Conservation (phyloP, 2,113 vertebrate species). For the Nothobranchius kuhntae region DNA sequence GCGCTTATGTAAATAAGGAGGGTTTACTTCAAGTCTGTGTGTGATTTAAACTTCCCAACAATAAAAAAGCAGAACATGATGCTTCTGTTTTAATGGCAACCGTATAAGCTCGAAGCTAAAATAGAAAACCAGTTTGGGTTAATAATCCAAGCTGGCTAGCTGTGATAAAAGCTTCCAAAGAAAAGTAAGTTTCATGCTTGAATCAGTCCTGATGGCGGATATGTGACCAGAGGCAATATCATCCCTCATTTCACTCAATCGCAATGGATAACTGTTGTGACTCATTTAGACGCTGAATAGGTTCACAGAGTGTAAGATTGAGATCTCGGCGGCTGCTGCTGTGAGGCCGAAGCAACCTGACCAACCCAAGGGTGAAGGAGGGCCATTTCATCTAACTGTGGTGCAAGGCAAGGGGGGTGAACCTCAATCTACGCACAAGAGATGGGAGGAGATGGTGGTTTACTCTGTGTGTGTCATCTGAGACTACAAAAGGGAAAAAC, state of each 20-base stretch:
- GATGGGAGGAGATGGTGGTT: slow-evolving; percentile 26
- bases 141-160: slow-evolving; percentile 26
- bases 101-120: not conserved
- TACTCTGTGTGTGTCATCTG: slow-evolving; percentile 17
- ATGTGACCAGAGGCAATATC: slow-evolving; percentile 51
- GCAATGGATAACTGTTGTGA: slow-evolving; percentile 33
- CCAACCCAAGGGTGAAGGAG: slow-evolving; percentile 51
- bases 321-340: slow-evolving; percentile 30
- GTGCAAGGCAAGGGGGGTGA: slow-evolving; percentile 17
- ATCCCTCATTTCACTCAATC: slow-evolving; percentile 43
- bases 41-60: not conserved
- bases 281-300: slow-evolving; percentile 53
- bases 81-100: slow-evolving; percentile 6
- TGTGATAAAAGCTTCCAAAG: slow-evolving; percentile 40
- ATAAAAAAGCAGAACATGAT: slow-evolving; percentile 13
- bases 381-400: slow-evolving; percentile 56
- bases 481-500: not conserved
- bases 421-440: slow-evolving; percentile 44
- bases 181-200: slow-evolving; percentile 55
- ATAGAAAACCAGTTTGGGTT: slow-evolving; percentile 12
- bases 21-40: slow-evolving; percentile 14
- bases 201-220: slow-evolving; percentile 66
- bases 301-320: slow-evolving; percentile 32
- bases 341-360: slow-evolving; percentile 40
- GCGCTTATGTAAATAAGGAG: slow-evolving; percentile 13